Evolutionary conservation across 2,113 vertebrate genomes (phyloP).

Genomic region (Antigone vipio): DNA sequence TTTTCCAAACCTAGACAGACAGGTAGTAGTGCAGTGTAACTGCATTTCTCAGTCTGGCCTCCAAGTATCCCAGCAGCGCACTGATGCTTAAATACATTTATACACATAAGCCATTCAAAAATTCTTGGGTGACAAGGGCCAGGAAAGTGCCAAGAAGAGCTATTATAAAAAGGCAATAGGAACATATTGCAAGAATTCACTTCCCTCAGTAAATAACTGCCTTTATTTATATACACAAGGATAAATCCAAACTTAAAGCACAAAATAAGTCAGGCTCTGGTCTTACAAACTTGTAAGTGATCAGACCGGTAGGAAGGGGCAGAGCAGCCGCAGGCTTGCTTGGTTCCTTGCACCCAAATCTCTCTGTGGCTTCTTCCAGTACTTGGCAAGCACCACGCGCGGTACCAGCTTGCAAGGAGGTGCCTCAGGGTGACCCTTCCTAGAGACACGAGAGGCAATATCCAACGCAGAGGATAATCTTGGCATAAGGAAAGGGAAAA

Average conservation of each 20-base stretch:
- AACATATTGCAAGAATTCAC: background rate
- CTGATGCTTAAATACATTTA: background rate
- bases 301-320: background rate
- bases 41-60: background rate
- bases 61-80: background rate
- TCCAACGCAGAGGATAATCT: background rate
- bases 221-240: background rate
- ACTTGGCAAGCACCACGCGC: fast-evolving
- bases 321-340: background rate
- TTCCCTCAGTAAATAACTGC: background rate
- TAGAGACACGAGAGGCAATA: fast-evolving
- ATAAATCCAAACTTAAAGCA: background rate
- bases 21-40: background rate
- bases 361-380: background rate
- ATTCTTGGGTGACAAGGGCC: background rate
- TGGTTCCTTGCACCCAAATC: background rate
- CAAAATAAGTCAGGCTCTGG: background rate
- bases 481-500: background rate
- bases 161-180: background rate
- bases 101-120: background rate
- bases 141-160: background rate
- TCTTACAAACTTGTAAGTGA: background rate
- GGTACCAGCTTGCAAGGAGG: background rate
- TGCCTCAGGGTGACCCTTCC: background rate
- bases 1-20: background rate